These are phyloP conservation scores for Agrilus biguttatus DNA, from an alignment of 2,888 invertebrate species.

Conservation along the genomic window DNA sequence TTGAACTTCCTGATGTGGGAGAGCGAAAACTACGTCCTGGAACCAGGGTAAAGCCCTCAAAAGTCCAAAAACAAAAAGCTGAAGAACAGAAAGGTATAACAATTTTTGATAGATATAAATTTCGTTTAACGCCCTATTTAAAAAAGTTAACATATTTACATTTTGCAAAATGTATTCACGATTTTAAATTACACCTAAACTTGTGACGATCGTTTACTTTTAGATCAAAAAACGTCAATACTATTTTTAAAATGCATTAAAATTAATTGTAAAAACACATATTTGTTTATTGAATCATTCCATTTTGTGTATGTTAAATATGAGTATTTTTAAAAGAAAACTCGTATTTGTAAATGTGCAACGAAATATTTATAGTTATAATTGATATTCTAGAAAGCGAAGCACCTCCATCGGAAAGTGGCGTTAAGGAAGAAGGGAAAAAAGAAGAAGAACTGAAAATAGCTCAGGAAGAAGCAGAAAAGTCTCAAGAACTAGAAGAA, in stretches of 20 bases:
- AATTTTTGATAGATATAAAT: background rate
- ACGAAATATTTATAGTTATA: too few species aligned
- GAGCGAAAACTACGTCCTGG: slow-evolving; percentile 48
- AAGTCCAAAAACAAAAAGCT: slow-evolving; percentile 49
- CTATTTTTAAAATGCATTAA: too few species aligned
- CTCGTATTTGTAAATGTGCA: too few species aligned
- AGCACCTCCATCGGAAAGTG: slow-evolving; percentile 2
- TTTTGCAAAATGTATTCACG: background rate
- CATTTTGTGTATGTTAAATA: too few species aligned
- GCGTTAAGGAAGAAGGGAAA: slow-evolving; percentile 5
- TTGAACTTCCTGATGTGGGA: slow-evolving; percentile 62
- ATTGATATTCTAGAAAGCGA: slow-evolving; percentile 1
- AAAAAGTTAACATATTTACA: background rate
- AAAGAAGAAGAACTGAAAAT: slow-evolving; percentile 18
- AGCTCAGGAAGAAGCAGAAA: slow-evolving; percentile 21
- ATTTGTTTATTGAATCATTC: too few species aligned
- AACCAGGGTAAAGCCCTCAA: slow-evolving; percentile 58
- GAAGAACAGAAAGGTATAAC: slow-evolving; percentile 27
- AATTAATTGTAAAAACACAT: too few species aligned
- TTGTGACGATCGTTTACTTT: too few species aligned
- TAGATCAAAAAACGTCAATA: too few species aligned
- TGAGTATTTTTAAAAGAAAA: too few species aligned
- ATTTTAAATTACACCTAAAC: background rate
- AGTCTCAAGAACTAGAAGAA: slow-evolving; percentile 16
- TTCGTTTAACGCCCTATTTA: background rate